A percentile compares a stretch with the other conserved stretches of the same genome.
phyloP scores from a whole-genome alignment of 2,888 invertebrate genomes.

The Caenorhabditis macrosperma region DNA sequence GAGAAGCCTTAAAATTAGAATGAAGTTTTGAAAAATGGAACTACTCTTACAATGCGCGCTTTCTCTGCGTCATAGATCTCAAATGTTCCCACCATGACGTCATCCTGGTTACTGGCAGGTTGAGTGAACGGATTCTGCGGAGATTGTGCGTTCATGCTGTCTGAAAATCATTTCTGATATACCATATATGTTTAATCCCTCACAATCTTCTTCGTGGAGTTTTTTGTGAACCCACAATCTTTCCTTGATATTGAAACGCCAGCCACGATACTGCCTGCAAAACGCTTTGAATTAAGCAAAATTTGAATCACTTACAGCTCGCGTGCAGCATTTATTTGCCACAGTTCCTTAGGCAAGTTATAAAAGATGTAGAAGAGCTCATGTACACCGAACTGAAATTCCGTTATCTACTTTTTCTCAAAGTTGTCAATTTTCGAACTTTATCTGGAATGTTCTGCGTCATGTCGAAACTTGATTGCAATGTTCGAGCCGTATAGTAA shows the following conservation, averaged over 20 bases:
- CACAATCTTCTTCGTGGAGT: slow-evolving; percentile 37
- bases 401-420: not conserved
- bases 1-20: slow-evolving; percentile 19
- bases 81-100: slow-evolving; percentile 30
- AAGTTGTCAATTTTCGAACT: not conserved
- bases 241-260: slow-evolving; percentile 47
- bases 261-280: slow-evolving; percentile 50
- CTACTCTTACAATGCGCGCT: slow-evolving; percentile 37
- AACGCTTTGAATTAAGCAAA: not conserved
- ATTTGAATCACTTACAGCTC: slow-evolving; percentile 36
- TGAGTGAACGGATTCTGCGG: slow-evolving; percentile 17
- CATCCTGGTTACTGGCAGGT: slow-evolving; percentile 6
- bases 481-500: slow-evolving; percentile 45
- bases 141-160: not conserved
- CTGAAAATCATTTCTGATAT: not conserved
- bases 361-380: slow-evolving; percentile 59
- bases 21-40: not conserved
- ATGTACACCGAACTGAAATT: slow-evolving; percentile 19
- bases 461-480: slow-evolving; percentile 40
- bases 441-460: slow-evolving; percentile 39
- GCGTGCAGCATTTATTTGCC: slow-evolving; percentile 56
- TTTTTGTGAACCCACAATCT: slow-evolving; percentile 43
- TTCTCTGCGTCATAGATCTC: slow-evolving; percentile 52
- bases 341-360: slow-evolving; percentile 48
- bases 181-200: not conserved